Evolutionary conservation across 2,888 invertebrate species (phyloP).

Genomic region (Macropis europaea): DNA sequence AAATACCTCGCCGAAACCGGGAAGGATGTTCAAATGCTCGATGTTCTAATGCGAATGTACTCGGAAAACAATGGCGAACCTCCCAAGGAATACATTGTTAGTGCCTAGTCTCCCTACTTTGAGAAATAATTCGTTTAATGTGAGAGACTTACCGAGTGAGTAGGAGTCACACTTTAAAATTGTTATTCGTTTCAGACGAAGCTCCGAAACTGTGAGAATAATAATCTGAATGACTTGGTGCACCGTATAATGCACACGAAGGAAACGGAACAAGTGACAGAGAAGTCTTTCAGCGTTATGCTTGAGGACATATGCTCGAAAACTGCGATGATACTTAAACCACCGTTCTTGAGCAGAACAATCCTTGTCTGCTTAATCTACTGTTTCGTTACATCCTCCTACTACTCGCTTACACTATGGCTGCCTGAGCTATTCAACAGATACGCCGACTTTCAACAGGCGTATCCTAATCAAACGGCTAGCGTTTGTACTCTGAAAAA

Average conservation of each 20-base stretch:
- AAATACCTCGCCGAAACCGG: constrained; percentile 90
- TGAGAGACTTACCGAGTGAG: no score
- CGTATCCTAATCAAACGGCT: constrained; percentile 85
- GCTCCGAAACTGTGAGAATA: constrained; percentile 51
- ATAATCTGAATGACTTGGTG: constrained; percentile 48
- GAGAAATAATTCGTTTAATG: no score
- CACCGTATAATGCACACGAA: constrained; percentile 32
- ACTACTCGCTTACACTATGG: constrained; percentile 95
- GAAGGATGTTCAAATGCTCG: constrained; percentile 86
- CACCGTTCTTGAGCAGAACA: constrained; percentile 87
- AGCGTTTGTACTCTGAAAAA: constrained; percentile 88
- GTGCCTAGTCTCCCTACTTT: constrained; percentile 19
- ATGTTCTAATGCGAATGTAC: constrained; percentile 85
- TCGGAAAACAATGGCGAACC: constrained; percentile 84
- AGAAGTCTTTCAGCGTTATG: constrained; percentile 75
- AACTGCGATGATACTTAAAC: constrained; percentile 86
- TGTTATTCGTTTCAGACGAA: constrained; percentile 62
- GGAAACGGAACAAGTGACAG: constrained; percentile 17
- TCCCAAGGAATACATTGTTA: constrained; percentile 71
- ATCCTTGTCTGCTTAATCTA: constrained; percentile 88
- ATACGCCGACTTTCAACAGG: constrained; percentile 86
- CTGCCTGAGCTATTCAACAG: constrained; percentile 92
- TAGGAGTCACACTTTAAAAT: no score
- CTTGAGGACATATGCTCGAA: constrained; percentile 80
- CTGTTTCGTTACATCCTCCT: constrained; percentile 91